phyloP scores from a whole-genome alignment of 2,797 vertebrate genomes.

The Eulemur rubriventer region DNA sequence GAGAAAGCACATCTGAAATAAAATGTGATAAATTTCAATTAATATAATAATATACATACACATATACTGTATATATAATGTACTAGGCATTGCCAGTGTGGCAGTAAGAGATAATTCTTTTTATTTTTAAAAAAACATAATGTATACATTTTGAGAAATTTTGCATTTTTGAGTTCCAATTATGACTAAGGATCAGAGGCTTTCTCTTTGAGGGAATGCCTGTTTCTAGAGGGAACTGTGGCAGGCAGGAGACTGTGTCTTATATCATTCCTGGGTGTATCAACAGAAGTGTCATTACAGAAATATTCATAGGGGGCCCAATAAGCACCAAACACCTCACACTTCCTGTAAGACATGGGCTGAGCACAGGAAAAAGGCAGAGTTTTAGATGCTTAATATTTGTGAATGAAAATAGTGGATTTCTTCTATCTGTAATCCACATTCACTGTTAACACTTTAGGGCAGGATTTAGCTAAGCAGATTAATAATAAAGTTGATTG shows the following conservation, averaged over 20 bases:
- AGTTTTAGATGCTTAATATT: conserved; percentile 39
- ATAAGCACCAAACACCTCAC: background rate
- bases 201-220: background rate
- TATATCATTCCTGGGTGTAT: background rate
- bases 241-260: background rate
- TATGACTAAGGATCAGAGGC: background rate
- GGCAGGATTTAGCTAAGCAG: conserved; percentile 77
- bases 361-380: background rate
- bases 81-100: background rate
- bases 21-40: background rate
- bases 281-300: background rate
- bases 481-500: conserved; percentile 68
- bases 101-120: background rate
- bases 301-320: background rate
- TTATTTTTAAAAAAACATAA: background rate
- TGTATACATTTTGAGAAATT: conserved; percentile 22
- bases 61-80: background rate
- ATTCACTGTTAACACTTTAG: conserved; percentile 61
- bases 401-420: conserved; percentile 63
- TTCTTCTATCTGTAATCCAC: conserved; percentile 35
- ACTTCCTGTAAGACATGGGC: background rate
- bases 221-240: background rate
- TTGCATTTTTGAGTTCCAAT: background rate
- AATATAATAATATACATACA: background rate
- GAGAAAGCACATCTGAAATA: background rate